Base-by-base conservation (phyloP, 2,888 invertebrate genomes). In the Drosophila helvetica region DNA sequence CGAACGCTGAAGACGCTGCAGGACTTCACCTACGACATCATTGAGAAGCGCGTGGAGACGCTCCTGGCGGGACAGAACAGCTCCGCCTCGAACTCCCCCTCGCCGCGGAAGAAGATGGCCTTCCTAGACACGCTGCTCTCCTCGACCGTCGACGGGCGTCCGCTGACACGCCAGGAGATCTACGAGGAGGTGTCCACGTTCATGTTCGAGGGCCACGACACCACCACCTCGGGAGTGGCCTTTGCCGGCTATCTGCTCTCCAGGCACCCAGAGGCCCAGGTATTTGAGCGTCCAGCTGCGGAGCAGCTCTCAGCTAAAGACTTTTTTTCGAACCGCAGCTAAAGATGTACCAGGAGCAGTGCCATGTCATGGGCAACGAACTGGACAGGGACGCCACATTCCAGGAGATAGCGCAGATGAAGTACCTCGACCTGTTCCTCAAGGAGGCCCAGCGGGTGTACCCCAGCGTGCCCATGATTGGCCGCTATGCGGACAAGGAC, bases 181-280 rank as follows among this genome's bases (percentile, higher is more conserved):
- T 90, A 89, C 54, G 91, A 92, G 61, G 91, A 92, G 66, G 91
- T 91, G 0, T 90, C 91, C 1, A 92, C 91, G 6, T 92, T 92
- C 59, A 90, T 91, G 82, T 91, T 91, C 70, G 91, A 88, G 80
- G 94, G 94, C 1, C 94, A 94, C 74, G 94, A 94, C 73, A 94
- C 94, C 0, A 94, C 94, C 0, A 93, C 94, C 0, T 93, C 94
- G 0, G 94, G 93, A 0, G 91, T 94, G 12, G 90, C 92, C 0
- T 94, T 93, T 82, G 88, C 93, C 0, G 89, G 93, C 0, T 93
- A 92, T 75, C 90, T 93, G 59, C 89, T 94, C 0, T 93, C 94
- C 1, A 92, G 93, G 64, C 91, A 93, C 78, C 92, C 92, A 2
- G 92, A 93, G 33, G 82, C 93, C 1, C 94, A 94, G 88, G 92